Percentiles rank a stretch among this genome's conserved stretches.
These are phyloP conservation scores for Neelides sp. DNA, from an alignment of 1,140 invertebrate genomes.

Conservation along the genomic window DNA sequence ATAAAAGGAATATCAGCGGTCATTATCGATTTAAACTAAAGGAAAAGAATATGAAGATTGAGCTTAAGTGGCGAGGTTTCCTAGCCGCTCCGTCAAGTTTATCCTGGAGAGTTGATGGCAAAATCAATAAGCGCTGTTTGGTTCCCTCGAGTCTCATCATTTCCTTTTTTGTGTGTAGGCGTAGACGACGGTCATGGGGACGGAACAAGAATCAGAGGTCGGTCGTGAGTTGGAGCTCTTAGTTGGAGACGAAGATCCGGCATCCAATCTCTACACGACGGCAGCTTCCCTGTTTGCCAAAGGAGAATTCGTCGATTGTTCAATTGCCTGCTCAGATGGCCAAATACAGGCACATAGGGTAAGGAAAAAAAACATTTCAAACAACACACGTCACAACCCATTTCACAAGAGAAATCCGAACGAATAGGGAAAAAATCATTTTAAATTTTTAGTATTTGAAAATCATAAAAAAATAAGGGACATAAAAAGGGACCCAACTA, in stretches of 20 bases:
- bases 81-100: too few species aligned
- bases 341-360: slow-evolving; percentile 22
- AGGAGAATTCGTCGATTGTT: slow-evolving; percentile 20
- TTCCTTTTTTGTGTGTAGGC: too few species aligned
- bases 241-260: background rate
- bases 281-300: slow-evolving; percentile 5
- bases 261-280: background rate
- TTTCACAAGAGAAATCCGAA: background rate
- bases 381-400: too few species aligned
- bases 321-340: slow-evolving; percentile 18
- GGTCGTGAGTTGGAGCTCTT: background rate
- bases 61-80: too few species aligned
- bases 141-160: too few species aligned
- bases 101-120: too few species aligned
- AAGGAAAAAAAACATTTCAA: background rate
- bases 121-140: too few species aligned
- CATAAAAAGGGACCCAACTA: background rate
- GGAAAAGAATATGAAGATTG: too few species aligned
- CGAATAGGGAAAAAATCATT: background rate
- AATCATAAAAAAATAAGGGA: background rate
- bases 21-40: too few species aligned
- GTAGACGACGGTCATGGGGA: too few species aligned
- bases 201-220: too few species aligned
- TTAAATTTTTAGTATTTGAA: background rate
- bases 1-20: too few species aligned